Evolutionary conservation across 1,140 invertebrate genomes (phyloP).

Genomic region (Cydia splendana): DNA sequence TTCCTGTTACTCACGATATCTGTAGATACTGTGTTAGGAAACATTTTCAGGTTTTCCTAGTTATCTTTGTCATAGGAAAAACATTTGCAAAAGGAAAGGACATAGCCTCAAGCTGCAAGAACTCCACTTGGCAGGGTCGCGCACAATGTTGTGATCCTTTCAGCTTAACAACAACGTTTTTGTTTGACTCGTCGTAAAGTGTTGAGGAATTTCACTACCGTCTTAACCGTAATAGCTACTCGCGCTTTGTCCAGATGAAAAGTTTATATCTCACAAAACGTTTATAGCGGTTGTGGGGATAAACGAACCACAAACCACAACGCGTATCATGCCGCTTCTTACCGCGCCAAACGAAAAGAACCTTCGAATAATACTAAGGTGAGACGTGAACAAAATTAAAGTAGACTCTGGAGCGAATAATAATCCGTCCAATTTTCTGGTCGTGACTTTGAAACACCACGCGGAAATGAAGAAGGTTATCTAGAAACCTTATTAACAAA

Average conservation of each 20-base stretch:
- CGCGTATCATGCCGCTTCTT: constrained; percentile 6
- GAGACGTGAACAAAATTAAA: constrained; percentile 15
- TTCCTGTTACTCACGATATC: not conserved
- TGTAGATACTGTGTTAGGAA: not conserved
- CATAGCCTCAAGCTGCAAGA: constrained; percentile 5
- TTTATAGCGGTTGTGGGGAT: constrained; percentile 16
- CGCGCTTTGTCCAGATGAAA: not conserved
- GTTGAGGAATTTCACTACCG: not conserved
- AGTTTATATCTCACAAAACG: constrained; percentile 3
- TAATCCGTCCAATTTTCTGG: constrained; percentile 29
- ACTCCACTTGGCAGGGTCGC: not conserved
- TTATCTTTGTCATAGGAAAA: not conserved
- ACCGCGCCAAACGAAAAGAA: not conserved
- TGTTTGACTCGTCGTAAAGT: not conserved
- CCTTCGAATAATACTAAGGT: constrained; percentile 23
- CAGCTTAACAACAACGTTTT: constrained; percentile 4
- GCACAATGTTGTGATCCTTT: not conserved
- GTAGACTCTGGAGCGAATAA: constrained; percentile 26
- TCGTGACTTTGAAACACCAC: constrained; percentile 26
- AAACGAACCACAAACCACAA: constrained; percentile 16
- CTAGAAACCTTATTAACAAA: constrained; percentile 3
- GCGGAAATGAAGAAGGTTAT: constrained; percentile 23
- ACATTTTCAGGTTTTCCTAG: not conserved
- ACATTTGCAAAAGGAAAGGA: not conserved
- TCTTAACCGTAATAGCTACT: not conserved